Evolutionary conservation across 2,113 vertebrate genomes (phyloP), one percentile per base, ranked within the genome.

Genomic region (Misgurnus anguillicaudatus): DNA sequence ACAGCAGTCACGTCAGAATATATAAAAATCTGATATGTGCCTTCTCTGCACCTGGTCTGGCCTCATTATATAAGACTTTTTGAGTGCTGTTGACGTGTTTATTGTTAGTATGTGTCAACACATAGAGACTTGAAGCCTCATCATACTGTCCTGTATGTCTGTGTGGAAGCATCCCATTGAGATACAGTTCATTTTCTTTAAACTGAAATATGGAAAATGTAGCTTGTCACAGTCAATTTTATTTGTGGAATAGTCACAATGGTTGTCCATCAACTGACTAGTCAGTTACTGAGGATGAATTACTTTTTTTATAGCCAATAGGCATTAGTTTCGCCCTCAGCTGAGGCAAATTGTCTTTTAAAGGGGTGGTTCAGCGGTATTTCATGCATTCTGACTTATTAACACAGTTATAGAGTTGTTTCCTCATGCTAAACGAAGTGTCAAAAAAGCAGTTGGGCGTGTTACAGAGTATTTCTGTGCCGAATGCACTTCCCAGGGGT

Each of bases 21-120:
- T 70, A 16, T 36, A 38, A 38, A 53, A 38, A 53, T 55, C 2
- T 38, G 17, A 17, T 38, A 8, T 11, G 48, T 53, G 16, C 21
- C 16, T 0, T 53, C 66, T n/a, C 45, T 36, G 67, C 16, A 10
- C 4, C 10, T 53, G 47, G 2, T 5, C 16, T 70, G 3, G 17
- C 51, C 16, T 19, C 51, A 55, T 71, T 71, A 57, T 71, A 10
- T 31, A 55, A 57, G 17, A 8, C 3, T 19, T 38, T 70, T 47
- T 67, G 11, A 67, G 42, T 19, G 41, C 31, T 38, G 24, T 70
- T 55, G 48, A 24, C 55, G 16, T 53, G 31, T 71, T 55, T 55
- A 71, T 71, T 71, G 48, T 39, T 55, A 71, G 68, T 17, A 39
- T 71, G 24, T 70, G 67, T 70, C 67, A 70, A 70, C 48, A n/a